Evolutionary conservation across 2,113 vertebrate species (phyloP), one percentile per base, ranked within the genome.

Genomic region (Nansenia antarctica): DNA sequence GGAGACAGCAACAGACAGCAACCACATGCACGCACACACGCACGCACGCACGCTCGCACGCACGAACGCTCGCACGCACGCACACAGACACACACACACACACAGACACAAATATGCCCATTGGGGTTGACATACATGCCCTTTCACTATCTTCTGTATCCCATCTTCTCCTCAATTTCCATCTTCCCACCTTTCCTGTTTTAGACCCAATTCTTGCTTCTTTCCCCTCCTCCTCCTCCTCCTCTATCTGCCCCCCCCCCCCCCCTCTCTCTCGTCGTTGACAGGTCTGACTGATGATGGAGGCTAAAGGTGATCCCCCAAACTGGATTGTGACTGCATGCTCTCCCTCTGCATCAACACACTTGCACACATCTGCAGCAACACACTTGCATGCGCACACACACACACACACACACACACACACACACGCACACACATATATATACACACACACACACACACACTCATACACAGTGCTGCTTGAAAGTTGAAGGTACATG

Each of bases 281-380:
- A 74, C 69, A 81, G 68, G 70, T 73, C 72, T 88, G 86, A 89
- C 80, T 76, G 84, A 89, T 84, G 82, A 78, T 37, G 20, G 67
- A 24, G 70, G 61, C 62, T 77, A 79, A 84, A 87, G 72, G 80
- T 78, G 75, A 80, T 78, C 55, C 55, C 77, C 55, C 65, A 82
- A 79, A 70, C 72, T 67, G 70, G 70, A 82, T 82, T 78, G 75
- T 72, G 69, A 70, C 2, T 68, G 73, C 22, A 4, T 55, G 62
- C 66, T 77, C 31, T 35, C 58, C 18, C 58, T 61, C 66, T 64
- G 35, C 67, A 53, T 61, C 49, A 60, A n/a, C 2, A 9, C 20
- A 18, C 55, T 18, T 29, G 18, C 34, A 31, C 65, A 30, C 22
- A 37, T 26, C n/a, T 8, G 9, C 5, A n/a, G 30, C 34, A 3